A percentile compares a stretch with the other conserved stretches of the same genome.
Evolutionary conservation across 2,888 invertebrate species (phyloP).

Genomic region (Calameuta filiformis): DNA sequence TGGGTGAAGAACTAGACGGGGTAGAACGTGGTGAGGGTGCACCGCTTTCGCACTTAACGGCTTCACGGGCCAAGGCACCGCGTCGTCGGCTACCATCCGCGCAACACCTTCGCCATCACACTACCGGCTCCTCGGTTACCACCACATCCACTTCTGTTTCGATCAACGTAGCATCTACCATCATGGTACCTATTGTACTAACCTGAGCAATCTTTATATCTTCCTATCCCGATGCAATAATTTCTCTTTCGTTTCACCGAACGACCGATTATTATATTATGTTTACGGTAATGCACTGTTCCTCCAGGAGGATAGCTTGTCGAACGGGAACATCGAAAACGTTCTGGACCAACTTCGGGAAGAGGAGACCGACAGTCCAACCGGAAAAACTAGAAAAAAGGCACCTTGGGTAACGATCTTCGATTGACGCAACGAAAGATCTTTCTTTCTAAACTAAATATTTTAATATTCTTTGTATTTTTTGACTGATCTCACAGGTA

Average conservation of each 20-base stretch:
- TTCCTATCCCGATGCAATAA: background rate
- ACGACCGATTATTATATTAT: slow-evolving; percentile 5
- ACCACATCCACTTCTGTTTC: slow-evolving; percentile 29
- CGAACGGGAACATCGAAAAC: slow-evolving; percentile 58
- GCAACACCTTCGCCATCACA: slow-evolving; percentile 53
- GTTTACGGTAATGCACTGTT: background rate
- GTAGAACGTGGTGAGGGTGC: slow-evolving; percentile 65
- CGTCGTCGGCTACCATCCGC: slow-evolving; percentile 73
- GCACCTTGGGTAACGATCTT: slow-evolving; percentile 57
- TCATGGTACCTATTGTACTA: background rate
- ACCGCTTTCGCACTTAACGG: slow-evolving; percentile 68
- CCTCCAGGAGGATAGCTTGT: slow-evolving; percentile 54
- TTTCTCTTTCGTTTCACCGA: background rate
- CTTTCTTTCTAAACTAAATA: background rate
- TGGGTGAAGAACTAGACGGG: slow-evolving; percentile 66
- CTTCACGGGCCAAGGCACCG: slow-evolving; percentile 73
- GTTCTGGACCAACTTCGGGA: slow-evolving; percentile 49
- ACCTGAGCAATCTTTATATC: background rate
- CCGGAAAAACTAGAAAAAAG: slow-evolving; percentile 51
- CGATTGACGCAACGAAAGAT: background rate
- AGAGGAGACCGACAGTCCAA: slow-evolving; percentile 52
- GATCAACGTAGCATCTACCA: background rate
- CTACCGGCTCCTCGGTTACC: slow-evolving; percentile 32
- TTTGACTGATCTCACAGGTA: slow-evolving; percentile 39
- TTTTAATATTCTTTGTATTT: slow-evolving; percentile 5